A percentile compares a stretch with the other conserved stretches of the same genome.
Conservation (phyloP, 2,888 invertebrate species). For the Mellilla xanthometata region DNA sequence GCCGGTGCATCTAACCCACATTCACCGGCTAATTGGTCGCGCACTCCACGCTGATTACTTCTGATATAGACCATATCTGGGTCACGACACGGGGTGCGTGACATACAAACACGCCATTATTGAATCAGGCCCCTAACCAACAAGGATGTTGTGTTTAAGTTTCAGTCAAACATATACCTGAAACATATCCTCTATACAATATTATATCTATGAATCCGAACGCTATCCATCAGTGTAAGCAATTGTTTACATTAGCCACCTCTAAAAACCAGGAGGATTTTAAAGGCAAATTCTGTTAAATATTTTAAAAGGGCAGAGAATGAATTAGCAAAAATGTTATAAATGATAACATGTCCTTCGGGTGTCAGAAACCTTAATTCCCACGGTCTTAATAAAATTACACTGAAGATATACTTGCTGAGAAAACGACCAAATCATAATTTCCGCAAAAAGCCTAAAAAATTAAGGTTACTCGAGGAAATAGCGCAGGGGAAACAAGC, state of each 20-base stretch:
- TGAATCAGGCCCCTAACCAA: too few relatives aligned
- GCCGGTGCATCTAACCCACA: conserved; percentile 66
- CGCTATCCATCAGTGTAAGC: too few relatives aligned
- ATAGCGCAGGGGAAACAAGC: conserved; percentile 54
- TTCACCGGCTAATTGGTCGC: conserved; percentile 61
- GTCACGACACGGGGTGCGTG: conserved; percentile 41
- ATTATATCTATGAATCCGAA: too few relatives aligned
- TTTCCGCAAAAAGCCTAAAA: conserved; percentile 43
- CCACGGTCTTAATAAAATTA: conserved; percentile 38
- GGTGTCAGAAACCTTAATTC: conserved; percentile 28
- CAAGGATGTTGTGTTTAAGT: too few relatives aligned
- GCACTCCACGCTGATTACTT: conserved; percentile 58
- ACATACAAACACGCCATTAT: too few relatives aligned
- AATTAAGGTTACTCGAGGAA: conserved; percentile 55
- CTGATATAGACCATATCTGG: conserved; percentile 59
- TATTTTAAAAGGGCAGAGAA: too few relatives aligned
- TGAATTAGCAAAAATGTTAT: not conserved
- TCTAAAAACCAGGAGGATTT: too few relatives aligned
- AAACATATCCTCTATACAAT: too few relatives aligned
- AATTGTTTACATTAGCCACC: too few relatives aligned
- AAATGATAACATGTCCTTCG: conserved; percentile 15
- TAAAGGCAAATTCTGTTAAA: too few relatives aligned
- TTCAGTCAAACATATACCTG: too few relatives aligned
- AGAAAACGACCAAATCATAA: conserved; percentile 45
- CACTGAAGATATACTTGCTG: conserved; percentile 31